Evolutionary conservation across 2,797 vertebrate species (phyloP), one percentile per base, ranked within the genome.

Genomic region (Clangula hyemalis): DNA sequence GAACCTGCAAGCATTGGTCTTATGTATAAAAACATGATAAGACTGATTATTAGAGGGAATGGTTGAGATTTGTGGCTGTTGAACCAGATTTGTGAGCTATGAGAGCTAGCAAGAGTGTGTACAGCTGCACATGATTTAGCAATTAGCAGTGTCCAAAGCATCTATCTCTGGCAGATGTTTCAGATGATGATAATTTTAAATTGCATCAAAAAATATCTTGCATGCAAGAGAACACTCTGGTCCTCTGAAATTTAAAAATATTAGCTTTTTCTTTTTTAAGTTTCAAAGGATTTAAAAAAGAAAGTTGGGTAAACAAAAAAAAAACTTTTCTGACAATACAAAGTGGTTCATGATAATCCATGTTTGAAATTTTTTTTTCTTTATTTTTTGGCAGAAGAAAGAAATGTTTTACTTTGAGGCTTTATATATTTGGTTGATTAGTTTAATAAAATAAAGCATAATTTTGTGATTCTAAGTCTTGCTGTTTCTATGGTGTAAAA

Each of bases 121-220:
- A 93, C 90, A 97, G 95, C 95, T 97, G 95, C 89, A 93, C 68
- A 95, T 91, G 83, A 93, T 96, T 96, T 93, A 81, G 85, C 72
- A 95, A 96, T 97, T 97, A 95, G 21, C 60, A 90, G 34, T 89
- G 89, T 93, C 93, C 90, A 93, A 93, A 96, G 69, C 70, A 91
- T 93, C 62, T 83, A 43, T 77, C 62, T 95, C 53, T 90, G 49
- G 68, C 95, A 95, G 94, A 96, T 95, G 91, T 95, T 95, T 95
- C 81, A 94, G 79, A 97, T 87, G 62, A 68, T 94, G 77, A 45
- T 95, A 87, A 95, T 95, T 95, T 96, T 93, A 95, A 93, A 90
- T 79, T 82, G 21, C 57, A 69, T 77, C 56, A 79, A 78, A 91
- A 94, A 83, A 56, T 61, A 70, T 83, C 32, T 80, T 36, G 1